phyloP scores from a whole-genome alignment of 1,140 invertebrate species.

The Drosophila grimshawi region DNA sequence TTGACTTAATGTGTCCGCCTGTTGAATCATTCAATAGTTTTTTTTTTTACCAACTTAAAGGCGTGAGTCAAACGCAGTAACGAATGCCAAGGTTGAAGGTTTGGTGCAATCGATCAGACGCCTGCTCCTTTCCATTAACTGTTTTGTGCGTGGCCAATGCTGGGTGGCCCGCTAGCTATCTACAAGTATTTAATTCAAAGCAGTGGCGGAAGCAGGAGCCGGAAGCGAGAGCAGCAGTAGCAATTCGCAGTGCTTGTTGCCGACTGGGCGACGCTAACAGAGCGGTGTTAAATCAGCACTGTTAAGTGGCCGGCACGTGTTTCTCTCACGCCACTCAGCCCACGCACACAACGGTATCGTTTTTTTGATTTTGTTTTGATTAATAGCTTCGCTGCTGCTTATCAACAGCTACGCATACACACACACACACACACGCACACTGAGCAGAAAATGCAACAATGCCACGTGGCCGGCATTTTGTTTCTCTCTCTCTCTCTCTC shows the following conservation, averaged over 20 bases:
- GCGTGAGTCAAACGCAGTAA: neutral
- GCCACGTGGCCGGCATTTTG: slow-evolving; percentile 75
- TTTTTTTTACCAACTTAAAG: neutral
- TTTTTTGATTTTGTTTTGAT: slow-evolving; percentile 84
- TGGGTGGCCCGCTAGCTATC: neutral
- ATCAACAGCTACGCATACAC: slow-evolving; percentile 45
- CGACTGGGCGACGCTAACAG: slow-evolving; percentile 57
- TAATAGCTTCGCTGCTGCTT: slow-evolving; percentile 80
- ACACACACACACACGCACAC: slow-evolving; percentile 28
- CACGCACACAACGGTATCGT: slow-evolving; percentile 45
- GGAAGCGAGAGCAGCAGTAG: no score
- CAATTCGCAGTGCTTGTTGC: slow-evolving; percentile 55
- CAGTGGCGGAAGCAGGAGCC: no score
- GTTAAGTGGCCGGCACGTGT: slow-evolving; percentile 77
- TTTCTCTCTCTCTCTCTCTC: slow-evolving; percentile 6
- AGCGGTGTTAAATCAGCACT: slow-evolving; percentile 52
- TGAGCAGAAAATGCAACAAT: slow-evolving; percentile 70
- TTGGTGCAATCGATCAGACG: slow-evolving; percentile 1
- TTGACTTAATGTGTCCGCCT: slow-evolving; percentile 33
- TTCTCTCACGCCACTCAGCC: slow-evolving; percentile 65
- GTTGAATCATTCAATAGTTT: neutral
- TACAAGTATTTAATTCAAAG: no score
- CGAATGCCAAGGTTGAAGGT: slow-evolving; percentile 9
- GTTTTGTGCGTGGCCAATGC: neutral
- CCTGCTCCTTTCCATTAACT: neutral